These are phyloP conservation scores for Trematomus bernacchii DNA, from an alignment of 2,797 vertebrate species.

Conservation along the genomic window DNA sequence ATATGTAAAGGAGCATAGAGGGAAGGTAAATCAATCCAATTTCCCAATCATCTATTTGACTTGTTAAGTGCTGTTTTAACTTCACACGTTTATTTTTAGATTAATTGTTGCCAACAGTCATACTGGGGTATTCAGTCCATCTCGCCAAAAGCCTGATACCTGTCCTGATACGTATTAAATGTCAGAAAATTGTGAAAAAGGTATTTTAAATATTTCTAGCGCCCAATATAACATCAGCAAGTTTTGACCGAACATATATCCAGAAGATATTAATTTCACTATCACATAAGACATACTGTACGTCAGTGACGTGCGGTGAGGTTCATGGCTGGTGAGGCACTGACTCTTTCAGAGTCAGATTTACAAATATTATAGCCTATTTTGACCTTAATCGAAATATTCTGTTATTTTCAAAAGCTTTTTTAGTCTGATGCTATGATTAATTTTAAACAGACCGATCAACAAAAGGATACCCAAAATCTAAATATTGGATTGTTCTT, in stretches of 20 bases:
- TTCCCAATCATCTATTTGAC: not conserved
- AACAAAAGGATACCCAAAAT: too few relatives aligned
- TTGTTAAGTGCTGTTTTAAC: slow-evolving; percentile 3
- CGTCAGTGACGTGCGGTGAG: too few relatives aligned
- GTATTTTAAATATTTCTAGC: not conserved
- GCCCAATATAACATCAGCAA: not conserved
- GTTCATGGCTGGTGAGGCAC: too few relatives aligned
- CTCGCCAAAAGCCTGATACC: not conserved
- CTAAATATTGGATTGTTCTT: too few relatives aligned
- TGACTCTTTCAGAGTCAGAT: too few relatives aligned
- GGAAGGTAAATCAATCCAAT: slow-evolving; percentile 2
- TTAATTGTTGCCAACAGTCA: not conserved
- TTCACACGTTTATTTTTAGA: not conserved
- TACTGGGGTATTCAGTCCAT: not conserved
- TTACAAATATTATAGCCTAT: too few relatives aligned
- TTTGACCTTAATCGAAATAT: too few relatives aligned
- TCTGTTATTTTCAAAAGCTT: too few relatives aligned
- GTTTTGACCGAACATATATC: not conserved
- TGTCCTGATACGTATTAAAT: not conserved
- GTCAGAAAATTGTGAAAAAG: not conserved
- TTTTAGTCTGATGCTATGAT: too few relatives aligned
- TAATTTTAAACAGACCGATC: too few relatives aligned
- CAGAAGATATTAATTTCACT: not conserved
- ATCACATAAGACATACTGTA: not conserved
- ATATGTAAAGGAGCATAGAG: not conserved